phyloP scores from a whole-genome alignment of 2,888 invertebrate genomes.

The Tetranychus truncatus region DNA sequence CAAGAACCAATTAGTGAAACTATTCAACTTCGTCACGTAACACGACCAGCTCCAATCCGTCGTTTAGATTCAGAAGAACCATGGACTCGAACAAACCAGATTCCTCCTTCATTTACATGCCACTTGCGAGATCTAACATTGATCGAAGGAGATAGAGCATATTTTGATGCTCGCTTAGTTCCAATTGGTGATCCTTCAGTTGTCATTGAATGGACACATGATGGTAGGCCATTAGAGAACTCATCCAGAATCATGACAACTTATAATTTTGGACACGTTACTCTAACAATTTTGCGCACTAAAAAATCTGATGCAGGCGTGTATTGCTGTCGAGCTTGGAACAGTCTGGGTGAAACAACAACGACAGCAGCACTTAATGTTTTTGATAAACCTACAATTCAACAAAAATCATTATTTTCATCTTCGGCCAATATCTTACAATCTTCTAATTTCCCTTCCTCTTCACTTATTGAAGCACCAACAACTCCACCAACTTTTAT shows the following conservation, averaged over 20 bases:
- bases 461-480: conserved; percentile 42
- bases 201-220: conserved; percentile 77
- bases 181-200: conserved; percentile 70
- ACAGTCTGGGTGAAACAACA: conserved; percentile 61
- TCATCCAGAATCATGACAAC: conserved; percentile 66
- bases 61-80: conserved; percentile 58
- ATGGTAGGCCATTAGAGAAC: conserved; percentile 63
- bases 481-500: conserved; percentile 45
- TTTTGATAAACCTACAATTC: conserved; percentile 59
- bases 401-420: conserved; percentile 59
- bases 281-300: conserved; percentile 54
- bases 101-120: conserved; percentile 61
- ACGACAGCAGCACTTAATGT: conserved; percentile 29
- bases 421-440: neutral
- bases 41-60: conserved; percentile 58
- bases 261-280: conserved; percentile 88
- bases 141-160: conserved; percentile 60
- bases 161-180: conserved; percentile 67
- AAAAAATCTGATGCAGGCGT: conserved; percentile 63
- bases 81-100: conserved; percentile 56
- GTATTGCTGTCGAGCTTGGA: conserved; percentile 78
- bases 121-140: conserved; percentile 62
- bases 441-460: neutral
- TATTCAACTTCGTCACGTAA: conserved; percentile 75
- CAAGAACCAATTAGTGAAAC: conserved; percentile 77